Evolutionary conservation across 2,888 invertebrate genomes (phyloP).

Genomic region (Caprella mutica): DNA sequence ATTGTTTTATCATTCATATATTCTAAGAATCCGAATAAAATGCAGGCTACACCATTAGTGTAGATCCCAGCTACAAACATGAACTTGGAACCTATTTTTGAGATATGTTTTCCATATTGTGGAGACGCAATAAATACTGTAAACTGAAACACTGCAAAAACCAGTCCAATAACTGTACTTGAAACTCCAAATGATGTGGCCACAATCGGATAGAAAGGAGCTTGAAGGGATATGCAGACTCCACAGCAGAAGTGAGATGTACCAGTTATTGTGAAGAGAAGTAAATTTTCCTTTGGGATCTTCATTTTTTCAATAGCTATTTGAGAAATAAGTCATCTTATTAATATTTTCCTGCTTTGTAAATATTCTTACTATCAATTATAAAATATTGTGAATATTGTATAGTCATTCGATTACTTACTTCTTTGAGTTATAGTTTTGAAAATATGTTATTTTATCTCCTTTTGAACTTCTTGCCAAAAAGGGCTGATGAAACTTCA

Average conservation of each 20-base stretch:
- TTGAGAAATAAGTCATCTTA: neutral
- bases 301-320: too few species aligned
- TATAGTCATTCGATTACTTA: too few species aligned
- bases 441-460: too few species aligned
- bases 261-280: neutral
- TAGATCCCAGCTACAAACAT: constrained; percentile 72
- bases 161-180: constrained; percentile 70
- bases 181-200: constrained; percentile 71
- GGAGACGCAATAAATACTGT: constrained; percentile 71
- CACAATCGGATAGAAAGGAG: constrained; percentile 3
- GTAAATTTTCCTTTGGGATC: neutral
- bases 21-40: constrained; percentile 58
- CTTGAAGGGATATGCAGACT: constrained; percentile 4
- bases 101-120: constrained; percentile 58
- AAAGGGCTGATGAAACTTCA: too few species aligned
- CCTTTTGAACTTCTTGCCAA: too few species aligned
- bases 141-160: constrained; percentile 75
- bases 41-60: constrained; percentile 68
- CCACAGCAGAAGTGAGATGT: neutral
- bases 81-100: constrained; percentile 63
- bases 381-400: too few species aligned
- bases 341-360: too few species aligned
- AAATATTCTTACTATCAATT: too few species aligned
- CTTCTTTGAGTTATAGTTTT: too few species aligned
- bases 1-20: constrained; percentile 58